These are phyloP conservation scores for Drosophila fuyamai DNA, from an alignment of 1,140 invertebrate genomes.

Conservation along the genomic window DNA sequence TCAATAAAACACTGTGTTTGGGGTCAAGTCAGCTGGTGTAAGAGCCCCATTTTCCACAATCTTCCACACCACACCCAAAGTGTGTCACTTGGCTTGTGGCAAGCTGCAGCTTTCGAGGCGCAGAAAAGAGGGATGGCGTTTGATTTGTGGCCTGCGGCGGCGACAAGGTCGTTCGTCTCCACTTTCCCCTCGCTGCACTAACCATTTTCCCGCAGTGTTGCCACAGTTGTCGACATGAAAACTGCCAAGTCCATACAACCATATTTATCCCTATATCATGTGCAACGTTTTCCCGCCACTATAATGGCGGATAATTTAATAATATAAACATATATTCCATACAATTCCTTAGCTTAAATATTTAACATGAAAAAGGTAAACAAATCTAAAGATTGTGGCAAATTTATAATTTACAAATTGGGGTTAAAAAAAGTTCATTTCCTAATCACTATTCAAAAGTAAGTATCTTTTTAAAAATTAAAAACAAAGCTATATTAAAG, in stretches of 20 bases:
- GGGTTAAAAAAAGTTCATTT: too few relatives aligned
- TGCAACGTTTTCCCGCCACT: too few relatives aligned
- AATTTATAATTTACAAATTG: too few relatives aligned
- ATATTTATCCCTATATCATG: too few relatives aligned
- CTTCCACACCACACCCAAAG: neutral
- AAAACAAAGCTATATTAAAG: too few relatives aligned
- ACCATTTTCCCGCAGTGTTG: constrained; percentile 1
- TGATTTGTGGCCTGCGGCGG: constrained; percentile 48
- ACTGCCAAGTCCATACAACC: neutral
- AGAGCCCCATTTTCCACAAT: neutral
- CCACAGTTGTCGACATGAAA: neutral
- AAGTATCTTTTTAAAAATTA: too few relatives aligned
- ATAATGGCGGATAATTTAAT: too few relatives aligned
- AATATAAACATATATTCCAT: too few relatives aligned
- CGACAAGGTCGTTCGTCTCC: constrained; percentile 32
- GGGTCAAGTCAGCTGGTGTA: neutral
- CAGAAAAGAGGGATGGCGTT: constrained; percentile 3
- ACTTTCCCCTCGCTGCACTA: neutral
- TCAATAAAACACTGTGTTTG: constrained; percentile 20
- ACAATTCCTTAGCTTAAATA: too few relatives aligned
- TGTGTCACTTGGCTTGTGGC: constrained; percentile 1
- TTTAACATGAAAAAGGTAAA: too few relatives aligned
- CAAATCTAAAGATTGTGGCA: too few relatives aligned
- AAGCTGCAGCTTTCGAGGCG: neutral
- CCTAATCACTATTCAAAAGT: too few relatives aligned